Percentiles rank a stretch among this genome's conserved stretches.
Conservation (phyloP, 53 echinoderm and acorn worm species). For the Crossaster papposus region DNA sequence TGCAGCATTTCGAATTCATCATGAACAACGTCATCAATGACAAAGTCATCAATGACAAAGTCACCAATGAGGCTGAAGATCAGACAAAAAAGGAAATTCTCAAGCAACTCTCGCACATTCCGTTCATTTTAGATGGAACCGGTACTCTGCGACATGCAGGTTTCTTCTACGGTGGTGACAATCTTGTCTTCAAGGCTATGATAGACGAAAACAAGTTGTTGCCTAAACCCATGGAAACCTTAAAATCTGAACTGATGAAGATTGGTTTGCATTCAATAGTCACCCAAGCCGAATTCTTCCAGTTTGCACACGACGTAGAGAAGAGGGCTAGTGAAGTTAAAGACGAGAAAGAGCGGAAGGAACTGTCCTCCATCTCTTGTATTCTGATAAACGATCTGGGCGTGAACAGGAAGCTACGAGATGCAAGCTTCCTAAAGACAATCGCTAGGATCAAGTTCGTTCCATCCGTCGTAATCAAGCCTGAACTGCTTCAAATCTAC, state of each 20-base stretch:
- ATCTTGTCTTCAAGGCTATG: conserved; percentile 50
- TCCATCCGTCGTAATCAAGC: conserved; percentile 34
- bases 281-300: not conserved
- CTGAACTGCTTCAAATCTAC: conserved; percentile 30
- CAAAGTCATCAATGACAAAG: no score
- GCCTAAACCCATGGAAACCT: not conserved
- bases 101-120: not conserved
- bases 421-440: not conserved
- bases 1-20: conserved; percentile 49
- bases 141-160: conserved; percentile 6
- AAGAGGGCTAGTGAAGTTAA: not conserved
- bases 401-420: not conserved
- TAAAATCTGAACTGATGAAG: not conserved
- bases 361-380: not conserved
- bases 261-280: conserved; percentile 39
- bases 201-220: conserved; percentile 25
- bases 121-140: conserved; percentile 24
- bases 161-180: conserved; percentile 45
- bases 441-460: conserved; percentile 52
- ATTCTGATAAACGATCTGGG: conserved; percentile 21
- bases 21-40: conserved; percentile 8
- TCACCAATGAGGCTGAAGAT: no score
- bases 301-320: conserved; percentile 24
- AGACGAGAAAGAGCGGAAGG: not conserved
- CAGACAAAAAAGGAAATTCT: not conserved